Base-by-base conservation (phyloP, 2,797 vertebrate genomes). In the Melanotaenia parkinsoni region DNA sequence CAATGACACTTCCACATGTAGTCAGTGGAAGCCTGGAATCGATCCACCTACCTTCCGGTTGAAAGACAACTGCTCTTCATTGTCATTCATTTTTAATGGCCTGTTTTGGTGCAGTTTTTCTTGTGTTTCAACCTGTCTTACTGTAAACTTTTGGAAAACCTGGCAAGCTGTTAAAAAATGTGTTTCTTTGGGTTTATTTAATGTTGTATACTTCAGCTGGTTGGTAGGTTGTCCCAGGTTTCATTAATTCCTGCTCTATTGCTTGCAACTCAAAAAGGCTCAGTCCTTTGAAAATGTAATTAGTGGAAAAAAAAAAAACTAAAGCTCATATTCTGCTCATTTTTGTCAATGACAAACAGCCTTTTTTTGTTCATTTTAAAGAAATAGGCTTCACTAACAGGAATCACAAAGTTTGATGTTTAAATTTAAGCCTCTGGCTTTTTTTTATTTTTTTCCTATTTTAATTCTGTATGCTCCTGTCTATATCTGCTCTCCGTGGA, bases 401-500 rank as follows among this genome's bases (percentile, higher is more conserved):
- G 18, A 70, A 45, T 5, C 58, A 20, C 30, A 33, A 65, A 65
- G 53, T 74, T 53, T 56, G 51, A 30, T 45, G 14, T 40, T 58
- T 28, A 53, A 30, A 18, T 63, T 56, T 58, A 30, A 66, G 37
- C 62, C 51, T 47, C 7, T 57, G 30, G 45, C 22, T 56, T 22
- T 38, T 38, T 67, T 38, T 54, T 81, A 72, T 80, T 72, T 50
- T 60, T 33, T 63, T 33, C 5, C 11, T 53, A 63, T 78, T 72
- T 56, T 61, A 57, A 64, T 51, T 16, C 61, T 71, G 47, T 53
- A 65, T 74, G 61, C 64, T 63, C 56, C 72, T 67, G 57, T 72
- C 62, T 74, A 18, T 81, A 28, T 77, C 9, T 30, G 59, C 35
- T 82, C 64, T 80, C 83, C 77, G 79, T 53, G 45, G 85, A 89